A percentile compares a stretch with the other conserved stretches of the same genome.
These are phyloP conservation scores for Stylophora pistillata DNA, from an alignment of 64 coral and sea anemone species.

Conservation along the genomic window DNA sequence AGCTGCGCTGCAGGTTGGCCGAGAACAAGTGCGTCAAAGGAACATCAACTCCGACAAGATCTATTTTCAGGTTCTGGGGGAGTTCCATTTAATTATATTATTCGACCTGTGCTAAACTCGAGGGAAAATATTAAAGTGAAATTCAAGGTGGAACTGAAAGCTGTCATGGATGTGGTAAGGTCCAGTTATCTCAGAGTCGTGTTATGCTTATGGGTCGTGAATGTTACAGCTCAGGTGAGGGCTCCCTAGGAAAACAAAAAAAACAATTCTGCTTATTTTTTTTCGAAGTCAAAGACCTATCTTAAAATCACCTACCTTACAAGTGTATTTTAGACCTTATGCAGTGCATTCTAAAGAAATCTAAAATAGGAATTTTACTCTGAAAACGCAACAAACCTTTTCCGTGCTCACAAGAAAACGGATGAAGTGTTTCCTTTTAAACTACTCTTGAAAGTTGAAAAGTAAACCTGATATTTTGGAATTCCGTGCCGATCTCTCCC, in stretches of 20 bases:
- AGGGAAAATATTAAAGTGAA: slow-evolving; percentile 24
- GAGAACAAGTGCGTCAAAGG: not conserved
- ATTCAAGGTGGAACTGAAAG: slow-evolving; percentile 38
- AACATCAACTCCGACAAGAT: slow-evolving; percentile 41
- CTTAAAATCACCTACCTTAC: not conserved
- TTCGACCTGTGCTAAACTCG: slow-evolving; percentile 39
- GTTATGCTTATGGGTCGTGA: not conserved
- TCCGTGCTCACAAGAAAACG: no score
- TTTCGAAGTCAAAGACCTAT: not conserved
- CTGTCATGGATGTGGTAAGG: slow-evolving; percentile 75
- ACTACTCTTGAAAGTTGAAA: no score
- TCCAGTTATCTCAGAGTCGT: not conserved
- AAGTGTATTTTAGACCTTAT: no score
- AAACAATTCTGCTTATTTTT: no score
- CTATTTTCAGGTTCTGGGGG: not conserved
- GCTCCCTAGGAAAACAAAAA: not conserved
- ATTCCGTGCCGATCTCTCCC: no score
- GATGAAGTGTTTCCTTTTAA: no score
- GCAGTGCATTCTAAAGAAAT: no score
- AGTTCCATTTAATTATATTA: slow-evolving; percentile 1
- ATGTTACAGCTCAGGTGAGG: no score
- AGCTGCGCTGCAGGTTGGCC: not conserved
- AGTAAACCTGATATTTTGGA: no score
- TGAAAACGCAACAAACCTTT: no score
- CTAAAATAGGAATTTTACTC: no score